A percentile compares a stretch with the other conserved stretches of the same genome.
Conservation (phyloP, 2,797 vertebrate genomes). For the Bradypodion pumilum region DNA sequence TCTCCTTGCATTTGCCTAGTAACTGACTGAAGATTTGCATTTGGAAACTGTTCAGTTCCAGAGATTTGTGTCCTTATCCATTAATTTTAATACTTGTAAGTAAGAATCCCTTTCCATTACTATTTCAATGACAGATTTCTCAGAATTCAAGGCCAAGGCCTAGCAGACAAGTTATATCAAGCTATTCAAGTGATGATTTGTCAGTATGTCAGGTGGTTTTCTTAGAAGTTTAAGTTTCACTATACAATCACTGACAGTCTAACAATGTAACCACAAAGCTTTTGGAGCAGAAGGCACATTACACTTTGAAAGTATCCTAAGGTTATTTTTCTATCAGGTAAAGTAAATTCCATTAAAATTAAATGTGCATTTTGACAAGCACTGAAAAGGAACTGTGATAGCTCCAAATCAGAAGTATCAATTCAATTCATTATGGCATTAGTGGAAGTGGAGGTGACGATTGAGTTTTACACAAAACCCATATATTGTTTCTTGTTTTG, state of each 20-base stretch:
- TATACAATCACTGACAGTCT: constrained; percentile 28
- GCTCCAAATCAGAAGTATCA: constrained; percentile 39
- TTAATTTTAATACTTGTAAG: constrained; percentile 43
- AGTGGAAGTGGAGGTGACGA: constrained; percentile 26
- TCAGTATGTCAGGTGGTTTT: neutral
- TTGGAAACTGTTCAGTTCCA: constrained; percentile 18
- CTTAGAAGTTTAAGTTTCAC: constrained; percentile 20
- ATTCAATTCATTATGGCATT: constrained; percentile 33
- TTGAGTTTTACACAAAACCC: neutral
- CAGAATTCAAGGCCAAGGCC: neutral
- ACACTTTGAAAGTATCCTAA: constrained; percentile 22
- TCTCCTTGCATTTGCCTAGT: constrained; percentile 19
- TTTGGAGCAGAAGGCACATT: constrained; percentile 31
- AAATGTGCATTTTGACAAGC: constrained; percentile 41
- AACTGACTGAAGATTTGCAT: neutral
- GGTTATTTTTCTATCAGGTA: constrained; percentile 28
- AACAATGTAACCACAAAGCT: neutral
- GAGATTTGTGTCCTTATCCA: constrained; percentile 21
- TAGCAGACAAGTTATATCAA: constrained; percentile 22
- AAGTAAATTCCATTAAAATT: constrained; percentile 37
- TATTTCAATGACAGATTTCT: constrained; percentile 36
- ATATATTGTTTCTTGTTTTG: constrained; percentile 59
- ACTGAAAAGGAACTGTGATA: constrained; percentile 35
- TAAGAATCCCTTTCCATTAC: constrained; percentile 36
- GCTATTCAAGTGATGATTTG: neutral